Evolutionary conservation across 1,140 invertebrate genomes (phyloP).

Genomic region (Bombus confusus): DNA sequence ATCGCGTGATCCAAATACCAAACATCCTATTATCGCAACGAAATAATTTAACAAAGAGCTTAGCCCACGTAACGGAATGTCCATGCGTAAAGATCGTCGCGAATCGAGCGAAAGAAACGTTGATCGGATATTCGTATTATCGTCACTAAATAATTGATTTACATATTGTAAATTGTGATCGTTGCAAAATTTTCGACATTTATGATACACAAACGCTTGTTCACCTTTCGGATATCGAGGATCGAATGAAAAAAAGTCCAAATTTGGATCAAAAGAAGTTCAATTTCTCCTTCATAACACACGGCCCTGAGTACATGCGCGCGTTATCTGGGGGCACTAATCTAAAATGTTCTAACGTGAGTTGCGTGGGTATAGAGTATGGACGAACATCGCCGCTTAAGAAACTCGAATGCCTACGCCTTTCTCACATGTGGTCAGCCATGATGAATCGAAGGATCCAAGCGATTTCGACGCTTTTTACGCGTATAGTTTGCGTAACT

Average conservation of each 20-base stretch:
- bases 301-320: slow-evolving; percentile 18
- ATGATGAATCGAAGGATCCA: slow-evolving; percentile 55
- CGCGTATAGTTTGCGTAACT: slow-evolving; percentile 15
- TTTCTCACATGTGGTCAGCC: slow-evolving; percentile 45
- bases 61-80: not conserved
- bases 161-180: not conserved
- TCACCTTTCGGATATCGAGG: not conserved
- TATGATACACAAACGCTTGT: not conserved
- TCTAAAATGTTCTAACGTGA: slow-evolving; percentile 59
- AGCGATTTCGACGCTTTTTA: slow-evolving; percentile 48
- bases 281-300: slow-evolving; percentile 25
- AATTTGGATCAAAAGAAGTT: not conserved
- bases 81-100: not conserved
- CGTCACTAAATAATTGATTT: not conserved
- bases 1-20: not conserved
- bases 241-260: slow-evolving; percentile 4
- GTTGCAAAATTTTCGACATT: not conserved
- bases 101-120: not conserved
- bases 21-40: not conserved
- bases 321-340: slow-evolving; percentile 58
- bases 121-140: not conserved
- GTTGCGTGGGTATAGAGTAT: slow-evolving; percentile 50
- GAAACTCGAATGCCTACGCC: slow-evolving; percentile 63
- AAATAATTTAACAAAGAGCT: not conserved
- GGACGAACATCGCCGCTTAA: slow-evolving; percentile 59